Base-by-base conservation (phyloP, 2,888 invertebrate species). In the Platynereis dumerilii region DNA sequence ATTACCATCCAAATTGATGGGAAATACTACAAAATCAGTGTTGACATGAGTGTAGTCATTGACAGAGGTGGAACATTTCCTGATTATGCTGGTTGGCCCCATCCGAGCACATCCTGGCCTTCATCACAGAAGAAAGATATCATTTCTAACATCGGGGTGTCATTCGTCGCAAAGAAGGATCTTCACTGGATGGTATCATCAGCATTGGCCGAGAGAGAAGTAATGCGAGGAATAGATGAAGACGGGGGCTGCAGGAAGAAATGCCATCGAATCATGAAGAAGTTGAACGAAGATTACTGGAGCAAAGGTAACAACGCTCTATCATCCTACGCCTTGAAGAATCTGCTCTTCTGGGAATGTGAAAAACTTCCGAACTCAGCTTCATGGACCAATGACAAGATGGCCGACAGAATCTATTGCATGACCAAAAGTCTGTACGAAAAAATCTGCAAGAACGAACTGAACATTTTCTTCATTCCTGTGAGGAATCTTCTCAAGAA, bases 211-310 rank as follows among this genome's bases (percentile, higher is more conserved):
- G 69, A 69, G 60, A 57, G 58, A 45, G 57, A 53, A n/a, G 59
- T 69, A 54, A 39, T 68, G 5, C 28, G 29, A 10, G 60, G 52
- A 15, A 55, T 67, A 10, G 69, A 69, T 44, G 52, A 39, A 20
- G 67, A 69, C 26, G 64, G 57, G 0, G 66, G 66, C 20, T 60
- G 64, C 24, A 28, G 69, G n/a, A 68, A 65, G 62, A 65, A 65
- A 45, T 26, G 29, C 10, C 67, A 67, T 56, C 58, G 65, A 20
- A 67, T 67, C 52, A 67, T 69, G 67, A 67, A 67, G 55, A 65
- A 54, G 17, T 17, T 69, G 15, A 54, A 28, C 22, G 55, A 29
- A 42, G 61, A 61, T 53, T n/a, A 28, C 10, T 60, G 60, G 60
- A 48, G 53, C 29, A 17, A 15, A 2, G 26, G 44, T 3, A 20